phyloP scores from a whole-genome alignment of 2,888 invertebrate species.

The Drosophila histrio region DNA sequence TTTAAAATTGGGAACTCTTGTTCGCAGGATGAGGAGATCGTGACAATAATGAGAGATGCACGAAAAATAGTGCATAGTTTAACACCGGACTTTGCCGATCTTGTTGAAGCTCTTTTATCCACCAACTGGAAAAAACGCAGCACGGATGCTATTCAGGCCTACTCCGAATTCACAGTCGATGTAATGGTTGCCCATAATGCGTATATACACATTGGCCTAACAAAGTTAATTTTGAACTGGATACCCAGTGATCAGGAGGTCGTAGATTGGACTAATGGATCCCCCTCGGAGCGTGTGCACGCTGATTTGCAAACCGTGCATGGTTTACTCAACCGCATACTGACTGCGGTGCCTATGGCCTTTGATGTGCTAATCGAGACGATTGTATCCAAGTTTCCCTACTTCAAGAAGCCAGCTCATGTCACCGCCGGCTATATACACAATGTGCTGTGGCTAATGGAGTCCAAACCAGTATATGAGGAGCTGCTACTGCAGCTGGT shows the following conservation, averaged over 20 bases:
- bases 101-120: slow-evolving; percentile 87
- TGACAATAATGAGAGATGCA: slow-evolving; percentile 86
- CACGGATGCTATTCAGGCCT: slow-evolving; percentile 84
- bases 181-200: slow-evolving; percentile 88
- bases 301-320: slow-evolving; percentile 88
- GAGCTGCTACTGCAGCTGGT: slow-evolving; percentile 90
- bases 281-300: slow-evolving; percentile 86
- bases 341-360: slow-evolving; percentile 86
- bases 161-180: slow-evolving; percentile 88
- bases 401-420: slow-evolving; percentile 88
- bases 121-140: slow-evolving; percentile 86
- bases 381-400: slow-evolving; percentile 90
- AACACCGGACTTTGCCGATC: slow-evolving; percentile 85
- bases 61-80: slow-evolving; percentile 86
- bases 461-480: slow-evolving; percentile 90
- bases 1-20: neutral
- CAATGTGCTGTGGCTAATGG: slow-evolving; percentile 90
- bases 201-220: slow-evolving; percentile 87
- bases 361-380: slow-evolving; percentile 88
- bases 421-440: slow-evolving; percentile 90
- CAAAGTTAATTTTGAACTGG: slow-evolving; percentile 87
- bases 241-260: slow-evolving; percentile 85
- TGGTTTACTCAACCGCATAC: slow-evolving; percentile 83
- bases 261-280: slow-evolving; percentile 87
- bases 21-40: slow-evolving; percentile 86